These are phyloP conservation scores for Lingula anatina DNA, from an alignment of 2,888 invertebrate species.

Conservation along the genomic window DNA sequence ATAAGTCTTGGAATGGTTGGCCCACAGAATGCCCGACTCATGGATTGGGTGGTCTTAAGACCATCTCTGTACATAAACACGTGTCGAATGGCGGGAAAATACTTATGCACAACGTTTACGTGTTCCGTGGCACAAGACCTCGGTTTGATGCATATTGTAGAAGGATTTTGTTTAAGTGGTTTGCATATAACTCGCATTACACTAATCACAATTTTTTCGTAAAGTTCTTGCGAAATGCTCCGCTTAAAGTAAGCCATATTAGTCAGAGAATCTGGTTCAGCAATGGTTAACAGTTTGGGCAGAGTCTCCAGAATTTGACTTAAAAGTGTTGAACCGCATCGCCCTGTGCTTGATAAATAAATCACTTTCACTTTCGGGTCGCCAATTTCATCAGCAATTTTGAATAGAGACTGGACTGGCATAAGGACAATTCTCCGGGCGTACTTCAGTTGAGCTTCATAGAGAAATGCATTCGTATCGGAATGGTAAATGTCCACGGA, in stretches of 20 bases:
- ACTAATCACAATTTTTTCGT: background rate
- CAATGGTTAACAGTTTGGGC: background rate
- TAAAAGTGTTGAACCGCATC: constrained; percentile 7
- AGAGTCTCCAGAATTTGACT: constrained; percentile 5
- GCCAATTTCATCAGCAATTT: constrained; percentile 2
- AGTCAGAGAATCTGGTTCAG: constrained; percentile 5
- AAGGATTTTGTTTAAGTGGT: background rate
- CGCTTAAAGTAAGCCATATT: no score
- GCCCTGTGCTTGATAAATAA: constrained; percentile 2
- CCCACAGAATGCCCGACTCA: no score
- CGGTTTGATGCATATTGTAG: constrained; percentile 3
- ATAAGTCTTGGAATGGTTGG: no score
- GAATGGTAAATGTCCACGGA: constrained; percentile 4
- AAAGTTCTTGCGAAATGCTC: background rate
- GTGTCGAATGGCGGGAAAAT: background rate
- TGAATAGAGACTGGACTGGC: constrained; percentile 2
- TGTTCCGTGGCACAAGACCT: constrained; percentile 4
- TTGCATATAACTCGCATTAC: background rate
- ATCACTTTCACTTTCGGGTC: constrained; percentile 1
- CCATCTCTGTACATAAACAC: constrained; percentile 4
- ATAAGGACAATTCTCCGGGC: constrained; percentile 2
- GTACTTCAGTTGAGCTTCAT: constrained; percentile 2
- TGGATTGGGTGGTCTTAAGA: background rate
- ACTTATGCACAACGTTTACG: constrained; percentile 1
- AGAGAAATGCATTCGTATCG: constrained; percentile 1